phyloP scores from a whole-genome alignment of 2,797 vertebrate species.

The Bucorvus abyssinicus region DNA sequence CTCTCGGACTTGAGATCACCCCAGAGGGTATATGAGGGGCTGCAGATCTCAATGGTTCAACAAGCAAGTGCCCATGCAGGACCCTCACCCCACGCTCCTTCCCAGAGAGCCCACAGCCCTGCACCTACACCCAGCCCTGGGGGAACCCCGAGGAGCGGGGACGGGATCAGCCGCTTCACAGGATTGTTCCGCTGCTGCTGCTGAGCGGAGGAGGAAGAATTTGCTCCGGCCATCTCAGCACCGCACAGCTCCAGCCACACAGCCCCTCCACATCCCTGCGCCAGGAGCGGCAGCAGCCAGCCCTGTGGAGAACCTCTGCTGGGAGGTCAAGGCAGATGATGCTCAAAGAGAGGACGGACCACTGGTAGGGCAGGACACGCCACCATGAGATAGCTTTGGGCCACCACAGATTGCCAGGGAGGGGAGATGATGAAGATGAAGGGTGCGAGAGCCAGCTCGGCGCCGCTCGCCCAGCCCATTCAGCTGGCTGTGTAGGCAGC shows the following conservation, averaged over 20 bases:
- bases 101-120: not conserved
- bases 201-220: not conserved
- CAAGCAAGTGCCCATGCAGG: rapidly evolving
- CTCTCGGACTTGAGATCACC: not conserved
- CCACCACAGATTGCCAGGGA: not conserved
- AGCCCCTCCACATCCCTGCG: not conserved
- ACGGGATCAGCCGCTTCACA: not conserved
- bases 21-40: not conserved
- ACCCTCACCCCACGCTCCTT: rapidly evolving
- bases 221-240: rapidly evolving
- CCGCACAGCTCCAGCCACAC: not conserved
- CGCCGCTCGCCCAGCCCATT: not conserved
- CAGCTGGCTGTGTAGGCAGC: constrained; percentile 33
- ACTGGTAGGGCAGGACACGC: not conserved
- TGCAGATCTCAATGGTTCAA: not conserved
- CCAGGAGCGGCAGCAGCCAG: not conserved
- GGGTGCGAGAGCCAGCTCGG: not conserved
- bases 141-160: not conserved
- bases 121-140: rapidly evolving
- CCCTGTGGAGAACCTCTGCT: rapidly evolving
- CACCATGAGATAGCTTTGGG: not conserved
- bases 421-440: not conserved
- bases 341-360: not conserved
- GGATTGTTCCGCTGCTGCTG: not conserved
- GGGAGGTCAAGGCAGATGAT: not conserved